Percentiles rank a stretch among this genome's conserved stretches.
phyloP scores from a whole-genome alignment of 2,888 invertebrate genomes.

The Pinctada fucata region DNA sequence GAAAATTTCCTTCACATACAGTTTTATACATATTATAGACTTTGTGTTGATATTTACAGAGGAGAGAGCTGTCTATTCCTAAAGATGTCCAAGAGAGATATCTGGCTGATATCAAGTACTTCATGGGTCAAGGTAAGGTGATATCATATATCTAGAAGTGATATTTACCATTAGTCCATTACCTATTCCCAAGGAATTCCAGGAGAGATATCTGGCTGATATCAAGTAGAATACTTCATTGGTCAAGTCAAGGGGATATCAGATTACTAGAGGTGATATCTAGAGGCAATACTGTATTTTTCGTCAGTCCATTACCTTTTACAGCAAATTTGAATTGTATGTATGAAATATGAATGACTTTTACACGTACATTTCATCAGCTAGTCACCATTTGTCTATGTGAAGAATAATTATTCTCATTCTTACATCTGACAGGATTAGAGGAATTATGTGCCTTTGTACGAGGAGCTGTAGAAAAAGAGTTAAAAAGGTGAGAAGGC shows the following conservation, averaged over 20 bases:
- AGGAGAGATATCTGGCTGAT: constrained; percentile 88
- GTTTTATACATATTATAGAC: too few species aligned
- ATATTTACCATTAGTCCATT: neutral
- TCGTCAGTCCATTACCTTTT: too few species aligned
- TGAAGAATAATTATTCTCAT: too few species aligned
- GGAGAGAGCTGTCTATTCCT: constrained; percentile 73
- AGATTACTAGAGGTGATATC: too few species aligned
- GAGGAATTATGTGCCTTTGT: constrained; percentile 84
- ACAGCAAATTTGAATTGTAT: too few species aligned
- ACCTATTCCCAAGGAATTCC: constrained; percentile 80
- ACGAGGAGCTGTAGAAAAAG: constrained; percentile 83
- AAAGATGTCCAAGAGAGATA: constrained; percentile 86
- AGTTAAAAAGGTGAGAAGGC: constrained; percentile 46
- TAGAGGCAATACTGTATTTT: too few species aligned
- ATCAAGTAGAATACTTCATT: constrained; percentile 85
- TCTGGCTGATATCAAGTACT: constrained; percentile 87
- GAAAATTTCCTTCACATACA: too few species aligned
- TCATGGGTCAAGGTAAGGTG: constrained; percentile 83
- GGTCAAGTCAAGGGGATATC: constrained; percentile 80
- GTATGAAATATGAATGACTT: too few species aligned
- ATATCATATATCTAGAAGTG: neutral
- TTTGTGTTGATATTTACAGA: neutral
- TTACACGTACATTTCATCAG: neutral
- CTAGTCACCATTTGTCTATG: too few species aligned
- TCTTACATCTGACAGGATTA: constrained; percentile 71